Percentiles rank a stretch among this genome's conserved stretches.
These are phyloP conservation scores for Cheilosia grossa DNA, from an alignment of 2,888 invertebrate genomes.

Conservation along the genomic window DNA sequence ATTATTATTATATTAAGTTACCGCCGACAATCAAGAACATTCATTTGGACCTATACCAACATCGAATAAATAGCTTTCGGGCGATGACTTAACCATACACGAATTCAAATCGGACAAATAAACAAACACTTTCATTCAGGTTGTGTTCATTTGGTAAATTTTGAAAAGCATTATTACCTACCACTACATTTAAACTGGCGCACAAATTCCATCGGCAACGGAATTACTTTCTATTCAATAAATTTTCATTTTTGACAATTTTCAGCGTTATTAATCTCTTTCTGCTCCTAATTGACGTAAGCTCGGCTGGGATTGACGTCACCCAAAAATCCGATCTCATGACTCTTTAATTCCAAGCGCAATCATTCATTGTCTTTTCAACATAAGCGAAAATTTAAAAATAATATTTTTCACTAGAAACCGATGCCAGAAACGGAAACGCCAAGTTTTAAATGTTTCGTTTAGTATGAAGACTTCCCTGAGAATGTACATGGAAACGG, in stretches of 20 bases:
- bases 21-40: too few relatives aligned
- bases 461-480: neutral
- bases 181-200: too few relatives aligned
- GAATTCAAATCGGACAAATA: too few relatives aligned
- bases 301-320: constrained; percentile 30
- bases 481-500: neutral
- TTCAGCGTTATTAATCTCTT: neutral
- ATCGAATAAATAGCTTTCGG: too few relatives aligned
- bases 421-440: constrained; percentile 28
- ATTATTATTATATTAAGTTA: too few relatives aligned
- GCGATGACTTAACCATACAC: too few relatives aligned
- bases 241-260: constrained; percentile 28
- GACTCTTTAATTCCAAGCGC: constrained; percentile 17
- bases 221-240: constrained; percentile 2
- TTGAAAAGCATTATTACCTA: too few relatives aligned
- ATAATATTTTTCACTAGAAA: neutral
- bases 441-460: neutral
- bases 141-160: too few relatives aligned
- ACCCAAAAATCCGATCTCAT: constrained; percentile 7
- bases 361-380: neutral
- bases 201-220: neutral
- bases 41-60: too few relatives aligned
- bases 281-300: constrained; percentile 38
- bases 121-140: too few relatives aligned
- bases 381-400: neutral